Conservation (phyloP, 2,113 vertebrate species). For the Osmerus eperlanus region DNA sequence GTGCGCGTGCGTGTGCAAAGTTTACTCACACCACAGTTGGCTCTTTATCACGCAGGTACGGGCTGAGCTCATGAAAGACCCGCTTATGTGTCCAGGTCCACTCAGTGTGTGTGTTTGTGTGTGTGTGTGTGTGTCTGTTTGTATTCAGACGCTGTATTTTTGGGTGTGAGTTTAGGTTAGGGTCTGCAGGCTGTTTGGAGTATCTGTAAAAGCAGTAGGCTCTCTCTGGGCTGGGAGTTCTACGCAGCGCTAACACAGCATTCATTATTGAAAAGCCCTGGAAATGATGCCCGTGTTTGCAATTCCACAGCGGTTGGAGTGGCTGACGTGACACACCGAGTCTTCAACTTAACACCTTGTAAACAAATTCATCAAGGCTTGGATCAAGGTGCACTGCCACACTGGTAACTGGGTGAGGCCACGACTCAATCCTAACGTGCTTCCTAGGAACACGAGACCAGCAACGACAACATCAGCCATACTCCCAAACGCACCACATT, state of each 20-base stretch:
- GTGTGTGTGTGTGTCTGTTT: slow-evolving; percentile 24
- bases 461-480: too few species aligned
- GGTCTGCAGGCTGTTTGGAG: not conserved
- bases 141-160: slow-evolving; percentile 11
- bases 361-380: slow-evolving; percentile 1
- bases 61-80: slow-evolving; percentile 67
- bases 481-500: too few species aligned
- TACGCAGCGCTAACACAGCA: not conserved
- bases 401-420: not conserved
- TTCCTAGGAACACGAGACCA: too few species aligned
- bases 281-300: not conserved
- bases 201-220: not conserved
- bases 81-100: slow-evolving; percentile 65
- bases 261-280: not conserved
- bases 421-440: too few species aligned
- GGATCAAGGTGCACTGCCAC: not conserved
- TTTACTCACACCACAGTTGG: slow-evolving; percentile 68
- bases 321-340: not conserved
- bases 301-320: not conserved
- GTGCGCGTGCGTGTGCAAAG: slow-evolving; percentile 18
- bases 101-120: slow-evolving; percentile 29
- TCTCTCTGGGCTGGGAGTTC: not conserved
- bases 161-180: slow-evolving; percentile 6
- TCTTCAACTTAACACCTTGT: not conserved
- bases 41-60: slow-evolving; percentile 69